Evolutionary conservation across 2,797 vertebrate genomes (phyloP).

Genomic region (Danio choprae): DNA sequence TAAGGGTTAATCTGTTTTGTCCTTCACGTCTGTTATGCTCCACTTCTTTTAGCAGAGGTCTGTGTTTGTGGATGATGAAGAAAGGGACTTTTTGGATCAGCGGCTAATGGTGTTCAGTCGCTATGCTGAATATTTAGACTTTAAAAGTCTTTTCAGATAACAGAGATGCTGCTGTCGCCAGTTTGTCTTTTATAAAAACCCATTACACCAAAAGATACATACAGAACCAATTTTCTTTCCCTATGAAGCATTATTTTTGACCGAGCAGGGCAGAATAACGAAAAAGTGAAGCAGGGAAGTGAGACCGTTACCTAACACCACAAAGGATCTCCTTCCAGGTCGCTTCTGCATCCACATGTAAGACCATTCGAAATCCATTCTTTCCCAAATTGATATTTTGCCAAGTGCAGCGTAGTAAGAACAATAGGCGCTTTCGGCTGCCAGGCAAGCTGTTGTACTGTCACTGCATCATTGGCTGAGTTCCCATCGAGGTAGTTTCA

Average conservation of each 20-base stretch:
- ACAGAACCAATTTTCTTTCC: slow-evolving; percentile 6
- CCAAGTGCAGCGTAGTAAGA: slow-evolving; percentile 39
- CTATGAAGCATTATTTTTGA: slow-evolving; percentile 4
- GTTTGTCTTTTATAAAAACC: slow-evolving; percentile 17
- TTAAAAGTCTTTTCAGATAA: slow-evolving; percentile 26
- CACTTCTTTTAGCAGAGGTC: slow-evolving; percentile 14
- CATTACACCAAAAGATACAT: background rate
- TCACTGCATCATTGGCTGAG: slow-evolving; percentile 38
- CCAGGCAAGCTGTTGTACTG: slow-evolving; percentile 46
- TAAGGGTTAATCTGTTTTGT: slow-evolving; percentile 41
- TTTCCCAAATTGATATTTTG: slow-evolving; percentile 33
- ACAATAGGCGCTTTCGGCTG: slow-evolving; percentile 25
- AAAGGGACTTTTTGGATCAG: slow-evolving; percentile 1
- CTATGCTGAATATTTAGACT: slow-evolving; percentile 19
- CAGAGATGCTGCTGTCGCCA: slow-evolving; percentile 18
- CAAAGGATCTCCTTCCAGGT: slow-evolving; percentile 32
- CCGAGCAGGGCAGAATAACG: slow-evolving; percentile 32
- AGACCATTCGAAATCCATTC: slow-evolving; percentile 38
- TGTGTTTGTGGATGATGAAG: slow-evolving; percentile 27
- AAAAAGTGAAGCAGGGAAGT: slow-evolving; percentile 17
- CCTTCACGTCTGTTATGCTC: slow-evolving; percentile 25
- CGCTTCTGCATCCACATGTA: slow-evolving; percentile 18
- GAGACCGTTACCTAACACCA: slow-evolving; percentile 23
- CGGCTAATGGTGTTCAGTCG: slow-evolving; percentile 7
- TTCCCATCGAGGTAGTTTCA: slow-evolving; percentile 45